Evolutionary conservation across 2,888 invertebrate genomes (phyloP), one percentile per base, ranked within the genome.

Genomic region (Apamea monoglypha): DNA sequence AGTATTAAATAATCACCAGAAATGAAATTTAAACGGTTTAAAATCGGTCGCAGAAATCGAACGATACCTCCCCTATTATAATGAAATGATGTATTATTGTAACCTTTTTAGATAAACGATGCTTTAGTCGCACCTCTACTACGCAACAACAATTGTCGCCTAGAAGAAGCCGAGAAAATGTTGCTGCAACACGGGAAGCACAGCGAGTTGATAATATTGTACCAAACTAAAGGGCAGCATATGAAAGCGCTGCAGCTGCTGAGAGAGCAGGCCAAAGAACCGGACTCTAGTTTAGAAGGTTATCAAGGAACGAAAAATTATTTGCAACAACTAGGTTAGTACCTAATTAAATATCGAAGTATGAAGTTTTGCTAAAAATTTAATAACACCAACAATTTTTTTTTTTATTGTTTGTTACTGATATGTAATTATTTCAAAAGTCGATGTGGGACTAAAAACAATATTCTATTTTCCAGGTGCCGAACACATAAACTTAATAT

Each of bases 221-320:
- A 99, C 94, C 98, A 99, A 95, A 98, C 98, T 0, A 99, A 99
- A 95, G 99, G 98, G 0, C 98, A 99, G 89, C 99, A 99, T 93
- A 98, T 98, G 83, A 98, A 99, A 95, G 99, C 99, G 18, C 97
- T 99, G 36, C 98, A 99, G 91, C 96, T 99, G 78, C 97, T 99
- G 53, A 97, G 98, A 91, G 98, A 98, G 70, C 98, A 98, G 93
- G 97, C 98, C 14, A 97, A 97, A 92, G 97, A 98, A 92, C 97
- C 97, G 0, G 98, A 98, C 91, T 98, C 99, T 5, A 98, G 98
- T 84, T 96, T 99, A 0, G 97, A 97, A 91, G 99, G 99, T 0
- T 97, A 98, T 84, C 98, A 99, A 83, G 97, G 98, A 88, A 99
- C 99, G 0, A 98, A 99, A 90, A 98, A 98, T 83, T 99, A 99